Percentiles rank a stretch among this genome's conserved stretches.
Conservation (phyloP, 2,113 vertebrate genomes). For the Candoia aspera region DNA sequence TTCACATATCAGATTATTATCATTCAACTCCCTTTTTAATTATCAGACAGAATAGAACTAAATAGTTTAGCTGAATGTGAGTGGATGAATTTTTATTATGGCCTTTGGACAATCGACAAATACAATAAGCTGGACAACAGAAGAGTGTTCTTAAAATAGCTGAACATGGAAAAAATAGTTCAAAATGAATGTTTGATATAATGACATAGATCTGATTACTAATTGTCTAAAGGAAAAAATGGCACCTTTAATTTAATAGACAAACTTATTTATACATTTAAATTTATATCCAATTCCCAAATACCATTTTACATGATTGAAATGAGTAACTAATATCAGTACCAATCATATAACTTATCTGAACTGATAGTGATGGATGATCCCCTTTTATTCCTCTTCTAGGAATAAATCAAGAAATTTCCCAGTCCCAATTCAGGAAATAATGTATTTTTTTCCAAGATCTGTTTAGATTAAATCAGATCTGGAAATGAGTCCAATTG, state of each 20-base stretch:
- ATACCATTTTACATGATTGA: neutral
- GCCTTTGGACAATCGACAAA: too few species aligned
- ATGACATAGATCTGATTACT: slow-evolving; percentile 52
- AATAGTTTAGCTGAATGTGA: too few species aligned
- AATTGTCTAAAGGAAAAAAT: slow-evolving; percentile 43
- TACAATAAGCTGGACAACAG: too few species aligned
- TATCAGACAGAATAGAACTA: slow-evolving; percentile 47
- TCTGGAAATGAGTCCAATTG: neutral
- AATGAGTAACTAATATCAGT: neutral
- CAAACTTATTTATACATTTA: slow-evolving; percentile 26
- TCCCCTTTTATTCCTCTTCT: neutral
- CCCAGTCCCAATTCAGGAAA: neutral
- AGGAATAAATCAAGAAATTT: neutral
- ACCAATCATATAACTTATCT: neutral
- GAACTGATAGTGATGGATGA: neutral
- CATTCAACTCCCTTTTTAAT: slow-evolving; percentile 39
- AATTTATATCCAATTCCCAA: neutral
- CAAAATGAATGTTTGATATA: slow-evolving; percentile 46
- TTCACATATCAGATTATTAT: neutral
- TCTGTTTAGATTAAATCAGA: neutral
- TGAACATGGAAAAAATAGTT: slow-evolving; percentile 35
- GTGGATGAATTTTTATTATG: neutral
- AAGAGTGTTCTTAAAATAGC: neutral
- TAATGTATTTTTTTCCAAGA: neutral
- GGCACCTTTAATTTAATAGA: slow-evolving; percentile 51